These are phyloP conservation scores for Chionis minor DNA, from an alignment of 2,113 vertebrate genomes.

Conservation along the genomic window DNA sequence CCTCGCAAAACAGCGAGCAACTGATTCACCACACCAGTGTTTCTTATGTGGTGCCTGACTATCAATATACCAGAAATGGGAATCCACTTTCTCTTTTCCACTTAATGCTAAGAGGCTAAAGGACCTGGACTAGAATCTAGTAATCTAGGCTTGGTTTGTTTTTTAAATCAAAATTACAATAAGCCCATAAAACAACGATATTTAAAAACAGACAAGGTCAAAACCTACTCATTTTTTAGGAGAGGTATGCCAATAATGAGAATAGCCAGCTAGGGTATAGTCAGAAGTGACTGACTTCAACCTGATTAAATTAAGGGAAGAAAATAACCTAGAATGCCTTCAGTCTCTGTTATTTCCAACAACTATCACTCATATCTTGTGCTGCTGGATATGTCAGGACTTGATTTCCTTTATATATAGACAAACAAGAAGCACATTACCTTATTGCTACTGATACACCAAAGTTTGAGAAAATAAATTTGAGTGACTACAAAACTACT, in stretches of 20 bases:
- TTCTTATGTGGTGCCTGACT: neutral
- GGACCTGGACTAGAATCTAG: neutral
- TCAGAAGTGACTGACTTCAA: neutral
- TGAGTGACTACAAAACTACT: neutral
- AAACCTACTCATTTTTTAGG: neutral
- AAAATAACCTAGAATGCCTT: neutral
- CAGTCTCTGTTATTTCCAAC: neutral
- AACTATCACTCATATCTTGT: neutral
- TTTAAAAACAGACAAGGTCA: neutral
- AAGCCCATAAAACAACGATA: neutral
- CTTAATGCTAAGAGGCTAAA: neutral
- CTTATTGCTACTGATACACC: neutral
- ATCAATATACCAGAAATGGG: neutral
- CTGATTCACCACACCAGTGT: neutral
- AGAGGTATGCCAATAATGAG: neutral
- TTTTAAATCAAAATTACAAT: neutral
- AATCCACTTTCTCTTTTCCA: neutral
- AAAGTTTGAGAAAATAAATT: neutral
- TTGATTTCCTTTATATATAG: neutral
- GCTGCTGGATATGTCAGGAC: neutral
- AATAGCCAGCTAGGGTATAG: neutral
- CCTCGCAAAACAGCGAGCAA: neutral
- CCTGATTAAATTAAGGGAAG: neutral
- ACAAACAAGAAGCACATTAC: neutral
- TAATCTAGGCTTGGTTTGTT: neutral